Base-by-base conservation (phyloP, 2,888 invertebrate species). In the Portevinia maculata region DNA sequence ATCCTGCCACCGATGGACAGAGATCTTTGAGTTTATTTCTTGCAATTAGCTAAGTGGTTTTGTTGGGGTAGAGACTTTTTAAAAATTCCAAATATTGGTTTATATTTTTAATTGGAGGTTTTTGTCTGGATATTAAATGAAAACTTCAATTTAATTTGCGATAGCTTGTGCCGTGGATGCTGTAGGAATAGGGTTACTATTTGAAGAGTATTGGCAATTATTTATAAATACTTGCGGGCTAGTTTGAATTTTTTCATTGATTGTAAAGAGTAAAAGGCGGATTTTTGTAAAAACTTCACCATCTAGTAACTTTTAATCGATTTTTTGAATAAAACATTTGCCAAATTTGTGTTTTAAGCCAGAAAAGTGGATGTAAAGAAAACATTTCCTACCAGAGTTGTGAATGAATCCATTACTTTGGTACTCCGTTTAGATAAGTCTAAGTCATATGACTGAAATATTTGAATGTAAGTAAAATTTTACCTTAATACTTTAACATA, bases 31-130 rank as follows among this genome's bases (percentile, higher is more conserved):
- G 81, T 76, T 70, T 76, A 81, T 81, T 76, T 81, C 65, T 70
- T 76, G 81, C 76, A 81, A 81, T 81, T 76, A 81, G 81, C 76
- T 81, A 70, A 81, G 70, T 76, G 76, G 81, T 76, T 76, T 81
- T 70, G 46, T 28, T 69, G 39, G 34, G 15, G 19, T 41, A 8
- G 44, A 6, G 28, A n/a, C 39, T 50, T 34, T 28, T 28, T 30
- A 46, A 60, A 79, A 70, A 75, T 52, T 81, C 13, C 28, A 24
- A 79, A 70, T 64, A 70, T 75, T 69, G 55, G 39, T 64, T 75
- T 34, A 41, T 46, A 32, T 44, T 46, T 79, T 46, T 24, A 50
- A 75, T 69, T 55, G 55, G 34, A 67, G 50, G 44, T 69, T 50
- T 62, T 65, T 57, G 52, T 30, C 13, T 30, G 19, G 52, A 44